Evolutionary conservation across 2,888 invertebrate species (phyloP).

Genomic region (Smittia aterrima): DNA sequence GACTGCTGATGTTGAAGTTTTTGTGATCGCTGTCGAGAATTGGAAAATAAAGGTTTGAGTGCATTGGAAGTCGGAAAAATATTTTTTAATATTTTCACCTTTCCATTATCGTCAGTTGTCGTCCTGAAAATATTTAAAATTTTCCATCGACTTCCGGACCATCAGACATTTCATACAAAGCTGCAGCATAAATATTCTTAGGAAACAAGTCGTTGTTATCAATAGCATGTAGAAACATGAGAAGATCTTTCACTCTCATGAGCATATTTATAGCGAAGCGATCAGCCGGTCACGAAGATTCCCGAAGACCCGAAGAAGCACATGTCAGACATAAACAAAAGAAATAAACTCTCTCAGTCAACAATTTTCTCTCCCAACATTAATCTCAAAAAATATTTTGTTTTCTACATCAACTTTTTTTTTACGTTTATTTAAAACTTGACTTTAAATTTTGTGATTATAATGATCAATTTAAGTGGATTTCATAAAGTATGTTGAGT

Average conservation of each 20-base stretch:
- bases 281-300: neutral
- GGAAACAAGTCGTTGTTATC: neutral
- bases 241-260: neutral
- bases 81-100: neutral
- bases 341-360: too few species aligned
- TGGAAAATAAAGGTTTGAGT: neutral
- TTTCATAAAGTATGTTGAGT: slow-evolving; percentile 17
- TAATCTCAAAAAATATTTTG: too few species aligned
- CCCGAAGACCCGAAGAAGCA: neutral
- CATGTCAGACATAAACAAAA: neutral
- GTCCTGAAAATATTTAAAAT: too few species aligned
- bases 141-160: neutral
- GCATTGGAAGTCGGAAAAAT: neutral
- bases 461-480: neutral
- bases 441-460: too few species aligned
- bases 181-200: neutral
- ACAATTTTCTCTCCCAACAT: too few species aligned
- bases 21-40: neutral
- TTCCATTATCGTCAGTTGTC: neutral
- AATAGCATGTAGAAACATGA: neutral
- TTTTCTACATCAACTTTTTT: too few species aligned
- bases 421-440: too few species aligned
- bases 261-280: neutral
- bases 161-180: neutral
- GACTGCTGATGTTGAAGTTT: neutral